phyloP scores from a whole-genome alignment of 2,797 vertebrate species.

The Diplodus puntazzo region DNA sequence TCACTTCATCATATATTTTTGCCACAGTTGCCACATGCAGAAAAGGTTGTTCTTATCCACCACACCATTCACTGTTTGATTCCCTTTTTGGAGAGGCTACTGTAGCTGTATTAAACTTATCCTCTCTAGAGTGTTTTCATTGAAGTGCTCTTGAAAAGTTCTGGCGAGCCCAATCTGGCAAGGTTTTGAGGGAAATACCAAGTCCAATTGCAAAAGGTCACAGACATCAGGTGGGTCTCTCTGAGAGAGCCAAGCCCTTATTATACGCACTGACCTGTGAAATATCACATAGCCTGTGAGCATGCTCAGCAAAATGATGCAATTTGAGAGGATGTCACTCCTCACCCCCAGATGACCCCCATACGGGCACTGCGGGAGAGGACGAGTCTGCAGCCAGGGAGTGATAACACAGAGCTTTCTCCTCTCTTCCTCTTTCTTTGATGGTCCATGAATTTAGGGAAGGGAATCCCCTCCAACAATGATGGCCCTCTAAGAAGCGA shows the following conservation, averaged over 20 bases:
- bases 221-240: conserved; percentile 82
- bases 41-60: background rate
- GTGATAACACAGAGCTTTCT: conserved; percentile 38
- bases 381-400: conserved; percentile 41
- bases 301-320: conserved; percentile 85
- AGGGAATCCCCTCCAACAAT: conserved; percentile 45
- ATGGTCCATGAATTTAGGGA: conserved; percentile 7
- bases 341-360: conserved; percentile 76
- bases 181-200: conserved; percentile 72
- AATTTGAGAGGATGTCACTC: conserved; percentile 86
- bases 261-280: conserved; percentile 85
- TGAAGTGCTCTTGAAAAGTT: conserved; percentile 61
- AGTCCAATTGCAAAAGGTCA: conserved; percentile 84
- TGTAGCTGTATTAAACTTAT: conserved; percentile 29
- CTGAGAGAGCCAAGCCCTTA: conserved; percentile 72
- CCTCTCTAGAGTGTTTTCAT: conserved; percentile 26
- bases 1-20: background rate
- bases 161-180: conserved; percentile 2
- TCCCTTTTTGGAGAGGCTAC: background rate
- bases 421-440: conserved; percentile 17
- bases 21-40: background rate
- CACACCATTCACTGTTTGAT: background rate
- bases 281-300: conserved; percentile 81
- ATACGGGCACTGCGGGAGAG: conserved; percentile 47
- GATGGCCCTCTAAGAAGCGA: conserved; percentile 17